Conservation (phyloP, 2,113 vertebrate genomes). For the Papio anubis region DNA sequence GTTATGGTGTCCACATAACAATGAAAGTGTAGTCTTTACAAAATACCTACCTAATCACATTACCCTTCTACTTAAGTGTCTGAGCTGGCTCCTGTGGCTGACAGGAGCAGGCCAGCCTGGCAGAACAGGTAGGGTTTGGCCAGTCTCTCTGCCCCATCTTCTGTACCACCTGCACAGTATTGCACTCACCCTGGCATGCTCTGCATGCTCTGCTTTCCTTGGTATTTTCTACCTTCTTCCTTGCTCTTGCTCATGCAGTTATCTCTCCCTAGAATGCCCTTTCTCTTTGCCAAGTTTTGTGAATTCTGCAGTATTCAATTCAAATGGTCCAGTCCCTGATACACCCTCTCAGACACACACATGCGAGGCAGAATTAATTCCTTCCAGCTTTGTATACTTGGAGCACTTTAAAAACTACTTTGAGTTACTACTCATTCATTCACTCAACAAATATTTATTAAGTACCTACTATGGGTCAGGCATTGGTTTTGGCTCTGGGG, state of each 20-base stretch:
- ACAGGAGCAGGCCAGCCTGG: not conserved
- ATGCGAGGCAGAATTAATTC: not conserved
- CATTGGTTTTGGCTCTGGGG: not conserved
- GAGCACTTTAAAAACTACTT: not conserved
- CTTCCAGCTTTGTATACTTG: not conserved
- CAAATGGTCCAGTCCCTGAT: not conserved
- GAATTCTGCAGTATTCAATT: not conserved
- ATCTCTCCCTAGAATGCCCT: not conserved
- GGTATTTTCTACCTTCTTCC: not conserved
- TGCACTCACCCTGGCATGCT: not conserved
- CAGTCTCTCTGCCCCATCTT: not conserved
- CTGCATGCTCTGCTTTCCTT: not conserved
- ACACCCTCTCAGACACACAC: not conserved
- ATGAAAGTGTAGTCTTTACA: not conserved
- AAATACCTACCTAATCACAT: not conserved
- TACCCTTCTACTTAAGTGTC: not conserved
- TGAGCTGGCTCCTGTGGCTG: not conserved
- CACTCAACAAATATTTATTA: not conserved
- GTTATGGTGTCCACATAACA: no score
- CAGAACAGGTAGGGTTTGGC: not conserved
- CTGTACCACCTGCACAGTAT: not conserved
- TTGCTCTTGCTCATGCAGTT: not conserved
- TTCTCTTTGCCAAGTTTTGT: not conserved
- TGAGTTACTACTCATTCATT: not conserved
- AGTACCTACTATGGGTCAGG: not conserved